Conservation (phyloP, 2,888 invertebrate genomes). For the Geophilus truncorum region DNA sequence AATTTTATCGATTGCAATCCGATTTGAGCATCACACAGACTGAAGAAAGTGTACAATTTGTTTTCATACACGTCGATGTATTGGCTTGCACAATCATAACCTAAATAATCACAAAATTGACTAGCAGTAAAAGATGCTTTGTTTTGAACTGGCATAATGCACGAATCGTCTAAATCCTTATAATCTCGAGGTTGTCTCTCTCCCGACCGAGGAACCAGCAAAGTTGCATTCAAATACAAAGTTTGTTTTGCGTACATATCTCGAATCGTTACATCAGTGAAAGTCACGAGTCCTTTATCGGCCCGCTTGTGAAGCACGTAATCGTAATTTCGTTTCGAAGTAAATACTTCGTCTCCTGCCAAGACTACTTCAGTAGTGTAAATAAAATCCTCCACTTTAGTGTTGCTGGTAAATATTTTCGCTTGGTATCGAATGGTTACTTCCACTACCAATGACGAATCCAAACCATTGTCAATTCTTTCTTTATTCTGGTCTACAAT, state of each 20-base stretch:
- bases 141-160: no score
- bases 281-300: background rate
- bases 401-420: background rate
- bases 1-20: no score
- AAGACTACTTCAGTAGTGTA: background rate
- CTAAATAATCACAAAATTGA: no score
- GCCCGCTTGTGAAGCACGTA: background rate
- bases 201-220: background rate
- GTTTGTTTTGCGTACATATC: background rate
- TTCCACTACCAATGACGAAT: slow-evolving; percentile 22
- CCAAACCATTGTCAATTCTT: background rate
- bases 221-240: slow-evolving; percentile 12
- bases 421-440: background rate
- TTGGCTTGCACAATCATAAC: no score
- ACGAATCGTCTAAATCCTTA: no score
- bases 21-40: no score
- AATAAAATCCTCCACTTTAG: background rate
- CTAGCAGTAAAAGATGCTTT: no score
- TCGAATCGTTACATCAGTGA: background rate
- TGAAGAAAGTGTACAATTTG: no score
- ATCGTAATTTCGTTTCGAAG: background rate
- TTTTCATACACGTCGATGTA: no score
- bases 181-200: background rate
- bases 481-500: background rate
- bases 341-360: background rate